A percentile compares a stretch with the other conserved stretches of the same genome.
These are phyloP conservation scores for Tupaia chinensis DNA, from an alignment of 2,113 vertebrate genomes.

Conservation along the genomic window DNA sequence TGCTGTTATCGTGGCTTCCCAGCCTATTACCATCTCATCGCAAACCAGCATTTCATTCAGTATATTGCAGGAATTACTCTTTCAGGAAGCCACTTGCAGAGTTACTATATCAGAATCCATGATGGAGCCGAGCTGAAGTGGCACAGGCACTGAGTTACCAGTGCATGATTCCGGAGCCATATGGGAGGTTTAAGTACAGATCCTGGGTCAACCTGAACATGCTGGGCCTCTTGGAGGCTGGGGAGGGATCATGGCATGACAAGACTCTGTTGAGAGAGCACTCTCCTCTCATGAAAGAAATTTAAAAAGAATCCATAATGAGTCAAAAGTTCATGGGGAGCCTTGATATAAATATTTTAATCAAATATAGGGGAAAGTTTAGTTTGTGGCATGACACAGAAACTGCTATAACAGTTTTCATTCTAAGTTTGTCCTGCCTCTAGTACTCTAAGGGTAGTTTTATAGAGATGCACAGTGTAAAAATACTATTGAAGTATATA, in stretches of 20 bases:
- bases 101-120: not conserved
- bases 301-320: not conserved
- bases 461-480: not conserved
- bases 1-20: not conserved
- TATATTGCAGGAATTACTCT: conserved; percentile 58
- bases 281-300: no score
- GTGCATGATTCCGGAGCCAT: no score
- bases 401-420: not conserved
- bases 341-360: conserved; percentile 25
- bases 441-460: not conserved
- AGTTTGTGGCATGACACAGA: not conserved
- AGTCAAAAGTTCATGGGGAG: conserved; percentile 28
- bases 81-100: conserved; percentile 1
- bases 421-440: not conserved
- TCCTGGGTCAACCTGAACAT: no score
- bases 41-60: not conserved
- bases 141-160: no score
- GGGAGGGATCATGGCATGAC: no score
- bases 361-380: not conserved
- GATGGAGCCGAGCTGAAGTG: not conserved
- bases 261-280: no score
- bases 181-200: no score
- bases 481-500: conserved; percentile 4
- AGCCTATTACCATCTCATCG: conserved; percentile 35
- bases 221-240: no score